Percentiles rank a stretch among this genome's conserved stretches.
Evolutionary conservation across 2,113 vertebrate species (phyloP).

Genomic region (Aphelocoma coerulescens): DNA sequence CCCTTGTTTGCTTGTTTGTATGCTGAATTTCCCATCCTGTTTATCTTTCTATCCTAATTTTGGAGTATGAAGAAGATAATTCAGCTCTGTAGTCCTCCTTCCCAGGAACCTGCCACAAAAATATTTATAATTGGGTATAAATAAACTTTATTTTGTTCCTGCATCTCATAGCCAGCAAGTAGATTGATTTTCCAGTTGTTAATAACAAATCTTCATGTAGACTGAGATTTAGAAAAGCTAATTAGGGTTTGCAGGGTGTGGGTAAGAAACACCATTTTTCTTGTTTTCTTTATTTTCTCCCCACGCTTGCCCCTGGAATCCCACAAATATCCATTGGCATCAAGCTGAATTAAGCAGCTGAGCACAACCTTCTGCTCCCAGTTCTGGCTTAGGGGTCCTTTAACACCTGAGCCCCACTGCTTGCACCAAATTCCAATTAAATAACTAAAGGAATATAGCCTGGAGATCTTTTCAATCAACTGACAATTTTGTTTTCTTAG

Average conservation of each 20-base stretch:
- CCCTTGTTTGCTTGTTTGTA: not conserved
- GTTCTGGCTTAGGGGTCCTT: not conserved
- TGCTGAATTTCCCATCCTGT: slow-evolving; percentile 3
- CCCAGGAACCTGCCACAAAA: not conserved
- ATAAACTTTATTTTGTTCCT: not conserved
- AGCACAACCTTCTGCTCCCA: not conserved
- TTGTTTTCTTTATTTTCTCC: not conserved
- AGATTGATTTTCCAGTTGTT: not conserved
- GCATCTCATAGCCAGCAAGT: not conserved
- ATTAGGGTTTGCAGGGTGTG: not conserved
- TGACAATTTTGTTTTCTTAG: not conserved
- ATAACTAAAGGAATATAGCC: not conserved
- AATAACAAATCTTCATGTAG: not conserved
- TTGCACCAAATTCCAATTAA: not conserved
- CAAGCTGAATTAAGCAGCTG: not conserved
- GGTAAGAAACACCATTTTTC: not conserved
- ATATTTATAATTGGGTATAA: not conserved
- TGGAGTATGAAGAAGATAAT: not conserved
- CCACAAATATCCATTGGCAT: not conserved
- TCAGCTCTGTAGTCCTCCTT: not conserved
- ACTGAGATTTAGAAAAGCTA: not conserved
- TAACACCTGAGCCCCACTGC: not conserved
- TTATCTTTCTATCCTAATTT: not conserved
- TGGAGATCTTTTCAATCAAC: not conserved
- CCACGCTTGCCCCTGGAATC: not conserved